Conservation (phyloP, 1,140 invertebrate species). For the Drosophila ironensis region DNA sequence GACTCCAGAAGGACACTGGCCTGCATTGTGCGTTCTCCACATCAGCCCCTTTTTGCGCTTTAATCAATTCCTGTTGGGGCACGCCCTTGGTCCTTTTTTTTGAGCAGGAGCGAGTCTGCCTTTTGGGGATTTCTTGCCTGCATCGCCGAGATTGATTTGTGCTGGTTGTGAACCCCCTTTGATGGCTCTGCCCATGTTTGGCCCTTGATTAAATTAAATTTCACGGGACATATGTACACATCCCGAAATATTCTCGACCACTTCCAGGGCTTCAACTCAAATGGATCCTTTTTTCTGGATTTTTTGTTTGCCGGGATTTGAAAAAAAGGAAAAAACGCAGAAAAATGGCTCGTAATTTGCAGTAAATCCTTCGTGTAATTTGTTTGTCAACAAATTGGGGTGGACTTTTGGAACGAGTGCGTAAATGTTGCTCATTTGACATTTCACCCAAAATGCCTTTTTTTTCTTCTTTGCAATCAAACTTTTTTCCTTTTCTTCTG, state of each 20-base stretch:
- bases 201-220: slow-evolving; percentile 82
- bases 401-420: slow-evolving; percentile 42
- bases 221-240: slow-evolving; percentile 78
- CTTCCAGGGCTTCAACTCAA: slow-evolving; percentile 7
- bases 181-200: slow-evolving; percentile 39
- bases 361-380: slow-evolving; percentile 74
- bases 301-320: slow-evolving; percentile 56
- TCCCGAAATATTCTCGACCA: slow-evolving; percentile 39
- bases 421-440: slow-evolving; percentile 74
- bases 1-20: slow-evolving; percentile 51
- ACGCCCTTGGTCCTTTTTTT: slow-evolving; percentile 35
- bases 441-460: too few species aligned
- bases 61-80: slow-evolving; percentile 71
- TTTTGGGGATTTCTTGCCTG: slow-evolving; percentile 43
- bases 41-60: slow-evolving; percentile 18
- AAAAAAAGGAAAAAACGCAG: slow-evolving; percentile 65
- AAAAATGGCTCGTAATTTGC: slow-evolving; percentile 75
- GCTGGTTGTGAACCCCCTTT: slow-evolving; percentile 13
- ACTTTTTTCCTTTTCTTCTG: slow-evolving; percentile 6
- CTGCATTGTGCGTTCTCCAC: slow-evolving; percentile 43
- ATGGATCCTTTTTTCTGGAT: slow-evolving; percentile 5
- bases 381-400: slow-evolving; percentile 74
- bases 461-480: background rate
- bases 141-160: slow-evolving; percentile 49
- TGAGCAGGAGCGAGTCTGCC: slow-evolving; percentile 20